Percentiles rank a stretch among this genome's conserved stretches.
Conservation (phyloP, 37 sponge, comb jelly and placozoan genomes). For the Oopsacas minuta region DNA sequence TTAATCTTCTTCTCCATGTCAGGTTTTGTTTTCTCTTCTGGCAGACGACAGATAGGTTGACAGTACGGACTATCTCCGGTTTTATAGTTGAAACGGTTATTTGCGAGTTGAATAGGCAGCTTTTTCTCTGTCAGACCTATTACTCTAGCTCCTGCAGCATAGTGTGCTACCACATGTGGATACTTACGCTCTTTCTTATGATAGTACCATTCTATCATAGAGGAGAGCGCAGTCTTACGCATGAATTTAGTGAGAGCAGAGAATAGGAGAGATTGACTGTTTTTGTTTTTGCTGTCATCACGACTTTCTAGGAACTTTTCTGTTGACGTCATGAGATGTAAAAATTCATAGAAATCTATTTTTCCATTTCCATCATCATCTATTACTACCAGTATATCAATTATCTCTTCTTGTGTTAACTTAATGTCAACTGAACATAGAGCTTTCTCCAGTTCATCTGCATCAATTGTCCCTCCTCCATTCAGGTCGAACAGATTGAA, state of each 20-base stretch:
- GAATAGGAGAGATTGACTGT: slow-evolving; percentile 16
- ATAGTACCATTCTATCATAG: slow-evolving; percentile 17
- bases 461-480: slow-evolving; percentile 56
- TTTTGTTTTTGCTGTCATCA: neutral
- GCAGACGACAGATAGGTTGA: slow-evolving; percentile 34
- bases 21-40: neutral
- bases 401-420: slow-evolving; percentile 32
- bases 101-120: slow-evolving; percentile 43
- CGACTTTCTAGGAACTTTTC: slow-evolving; percentile 14
- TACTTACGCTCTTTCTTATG: slow-evolving; percentile 44
- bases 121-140: slow-evolving; percentile 59
- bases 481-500: slow-evolving; percentile 53
- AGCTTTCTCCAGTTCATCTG: slow-evolving; percentile 38
- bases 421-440: slow-evolving; percentile 43
- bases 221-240: slow-evolving; percentile 20
- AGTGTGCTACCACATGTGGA: slow-evolving; percentile 63
- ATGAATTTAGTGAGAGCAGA: slow-evolving; percentile 18
- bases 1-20: slow-evolving; percentile 11
- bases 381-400: slow-evolving; percentile 32
- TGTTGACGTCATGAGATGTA: slow-evolving; percentile 26
- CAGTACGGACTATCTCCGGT: slow-evolving; percentile 50
- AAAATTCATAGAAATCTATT: slow-evolving; percentile 22
- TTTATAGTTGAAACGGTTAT: slow-evolving; percentile 21
- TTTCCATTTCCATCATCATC: slow-evolving; percentile 46
- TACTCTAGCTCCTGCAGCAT: slow-evolving; percentile 54